phyloP scores from a whole-genome alignment of 1,140 invertebrate genomes.

The Melanaphis sacchari region DNA sequence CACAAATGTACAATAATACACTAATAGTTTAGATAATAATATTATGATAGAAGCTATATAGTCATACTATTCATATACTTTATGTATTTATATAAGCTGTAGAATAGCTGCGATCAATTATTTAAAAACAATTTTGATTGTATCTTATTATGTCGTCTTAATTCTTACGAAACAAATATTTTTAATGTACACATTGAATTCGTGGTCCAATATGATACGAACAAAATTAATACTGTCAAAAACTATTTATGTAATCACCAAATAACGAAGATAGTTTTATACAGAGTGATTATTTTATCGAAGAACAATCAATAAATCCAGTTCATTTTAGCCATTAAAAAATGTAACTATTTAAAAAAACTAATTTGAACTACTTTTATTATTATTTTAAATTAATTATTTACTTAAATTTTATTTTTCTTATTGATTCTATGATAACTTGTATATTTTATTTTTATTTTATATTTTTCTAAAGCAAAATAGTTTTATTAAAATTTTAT shows the following conservation, averaged over 20 bases:
- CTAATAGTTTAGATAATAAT: neutral
- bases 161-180: constrained; percentile 21
- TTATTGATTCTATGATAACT: neutral
- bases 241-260: neutral
- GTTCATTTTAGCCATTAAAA: neutral
- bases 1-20: neutral
- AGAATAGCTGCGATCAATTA: constrained; percentile 1
- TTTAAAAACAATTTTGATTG: neutral
- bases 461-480: neutral
- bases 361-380: too few relatives aligned
- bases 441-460: neutral
- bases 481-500: neutral
- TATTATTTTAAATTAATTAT: too few relatives aligned
- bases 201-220: neutral
- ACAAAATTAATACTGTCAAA: neutral
- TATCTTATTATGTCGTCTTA: neutral
- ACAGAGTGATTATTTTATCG: neutral
- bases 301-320: neutral
- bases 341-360: neutral
- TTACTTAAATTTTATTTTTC: neutral
- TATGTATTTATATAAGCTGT: too few relatives aligned
- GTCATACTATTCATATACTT: too few relatives aligned
- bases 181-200: neutral
- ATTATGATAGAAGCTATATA: neutral
- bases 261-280: neutral